A percentile compares a stretch with the other conserved stretches of the same genome.
Evolutionary conservation across 2,888 invertebrate genomes (phyloP).

Genomic region (Dioctria rufipes): DNA sequence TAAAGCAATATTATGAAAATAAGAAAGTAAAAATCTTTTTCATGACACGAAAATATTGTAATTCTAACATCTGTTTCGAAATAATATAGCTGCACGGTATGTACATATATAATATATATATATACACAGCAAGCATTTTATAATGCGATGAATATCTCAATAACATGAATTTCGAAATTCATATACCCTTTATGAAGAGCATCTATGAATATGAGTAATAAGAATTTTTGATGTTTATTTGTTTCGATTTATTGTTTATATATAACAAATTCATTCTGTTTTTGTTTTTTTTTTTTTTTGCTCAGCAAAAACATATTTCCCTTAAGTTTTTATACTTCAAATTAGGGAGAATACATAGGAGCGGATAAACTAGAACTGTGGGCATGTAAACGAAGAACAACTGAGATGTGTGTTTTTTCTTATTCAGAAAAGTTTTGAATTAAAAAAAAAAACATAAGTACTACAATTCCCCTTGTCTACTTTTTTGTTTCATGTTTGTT

Average conservation of each 20-base stretch:
- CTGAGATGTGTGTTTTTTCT: conserved; percentile 58
- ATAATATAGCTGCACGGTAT: no score
- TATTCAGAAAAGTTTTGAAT: conserved; percentile 23
- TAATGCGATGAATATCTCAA: no score
- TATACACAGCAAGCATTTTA: background rate
- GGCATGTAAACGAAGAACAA: conserved; percentile 58
- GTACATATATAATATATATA: background rate
- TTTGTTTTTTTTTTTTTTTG: conserved; percentile 9
- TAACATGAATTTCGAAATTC: no score
- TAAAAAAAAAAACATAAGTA: background rate
- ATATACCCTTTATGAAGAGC: no score
- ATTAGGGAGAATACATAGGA: conserved; percentile 7
- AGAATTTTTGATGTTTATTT: no score
- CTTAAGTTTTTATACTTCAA: background rate
- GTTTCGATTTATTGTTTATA: no score
- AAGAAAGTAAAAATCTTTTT: conserved; percentile 18
- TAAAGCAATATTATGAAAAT: conserved; percentile 20
- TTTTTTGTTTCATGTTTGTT: background rate
- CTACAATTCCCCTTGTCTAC: conserved; percentile 10
- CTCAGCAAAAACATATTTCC: no score
- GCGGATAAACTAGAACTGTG: background rate
- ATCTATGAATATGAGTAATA: no score
- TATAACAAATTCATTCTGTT: conserved; percentile 5
- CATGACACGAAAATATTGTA: background rate
- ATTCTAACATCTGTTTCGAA: background rate